Conservation (phyloP, 2,797 vertebrate species). For the Sebastes oblongus region DNA sequence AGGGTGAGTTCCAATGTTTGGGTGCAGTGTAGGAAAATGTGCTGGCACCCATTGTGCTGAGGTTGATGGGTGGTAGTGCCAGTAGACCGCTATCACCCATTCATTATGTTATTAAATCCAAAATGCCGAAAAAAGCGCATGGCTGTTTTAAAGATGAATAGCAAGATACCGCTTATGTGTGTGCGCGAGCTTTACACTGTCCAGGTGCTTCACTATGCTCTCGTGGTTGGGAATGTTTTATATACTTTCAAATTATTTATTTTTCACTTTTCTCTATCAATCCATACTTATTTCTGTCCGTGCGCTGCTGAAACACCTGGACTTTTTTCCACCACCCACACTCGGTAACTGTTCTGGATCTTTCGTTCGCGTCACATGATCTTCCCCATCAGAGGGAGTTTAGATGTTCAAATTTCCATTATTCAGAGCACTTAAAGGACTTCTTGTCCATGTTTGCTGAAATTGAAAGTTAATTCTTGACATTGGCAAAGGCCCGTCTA, state of each 20-base stretch:
- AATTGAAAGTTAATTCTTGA: neutral
- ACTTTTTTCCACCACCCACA: neutral
- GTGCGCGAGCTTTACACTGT: neutral
- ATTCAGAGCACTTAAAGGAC: neutral
- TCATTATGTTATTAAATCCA: neutral
- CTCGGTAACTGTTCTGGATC: neutral
- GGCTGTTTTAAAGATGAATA: neutral
- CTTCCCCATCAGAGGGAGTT: neutral
- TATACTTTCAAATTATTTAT: neutral
- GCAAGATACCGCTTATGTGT: neutral
- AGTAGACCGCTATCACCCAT: too few species aligned
- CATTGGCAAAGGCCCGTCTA: neutral
- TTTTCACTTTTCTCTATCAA: neutral
- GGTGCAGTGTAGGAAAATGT: too few species aligned
- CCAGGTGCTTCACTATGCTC: neutral
- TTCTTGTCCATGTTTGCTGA: neutral
- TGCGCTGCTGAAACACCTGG: neutral
- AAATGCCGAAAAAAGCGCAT: neutral
- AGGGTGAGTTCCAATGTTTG: too few species aligned
- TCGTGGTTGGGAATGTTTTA: neutral
- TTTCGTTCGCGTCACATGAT: neutral
- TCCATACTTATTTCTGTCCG: neutral
- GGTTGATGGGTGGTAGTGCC: too few species aligned
- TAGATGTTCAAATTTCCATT: neutral
- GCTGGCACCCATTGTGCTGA: too few species aligned